Evolutionary conservation across 2,797 vertebrate species (phyloP), one percentile per base, ranked within the genome.

Genomic region (Paratrypauchen microcephalus): DNA sequence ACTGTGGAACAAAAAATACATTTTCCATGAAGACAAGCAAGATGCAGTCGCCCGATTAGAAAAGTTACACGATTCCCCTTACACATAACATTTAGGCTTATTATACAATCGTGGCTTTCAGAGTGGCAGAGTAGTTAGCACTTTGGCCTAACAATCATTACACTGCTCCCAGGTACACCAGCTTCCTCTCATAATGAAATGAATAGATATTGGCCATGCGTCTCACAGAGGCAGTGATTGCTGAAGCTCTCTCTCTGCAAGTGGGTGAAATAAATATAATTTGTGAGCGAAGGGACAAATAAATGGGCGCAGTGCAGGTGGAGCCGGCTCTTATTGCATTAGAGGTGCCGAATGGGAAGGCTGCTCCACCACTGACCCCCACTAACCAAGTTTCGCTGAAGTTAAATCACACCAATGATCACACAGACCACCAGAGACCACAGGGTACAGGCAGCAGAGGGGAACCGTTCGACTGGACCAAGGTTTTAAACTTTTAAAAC

Each of bases 281-380:
- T 54, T 26, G 47, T 39, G 50, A 74, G 62, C 66, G 47, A 47
- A 58, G 39, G 39, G 59, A 64, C 26, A 78, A 83, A 75, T 69
- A 76, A 81, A 74, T 72, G 59, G 76, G 62, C 65, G 65, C 67
- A 70, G 72, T 78, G 70, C 71, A 72, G 74, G 68, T 89, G 80
- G 82, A 85, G 86, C 72, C 65, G 57, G 48, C 69, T 85, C 72
- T 86, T 83, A 88, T 87, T 86, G 71, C 74, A 84, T 87, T 84
- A 86, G 61, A 41, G 32, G 64, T 66, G 69, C 52, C 23, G 66
- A 84, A 74, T 80, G 79, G 81, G 77, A 82, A 83, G 77, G 71
- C 72, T 68, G 68, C 26, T 1, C 75, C 77, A 75, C 28, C 69
- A 55, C 70, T 87, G 86, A 90, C 87, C 85, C 84, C 85, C 78